Percentiles rank a stretch among this genome's conserved stretches.
These are phyloP conservation scores for Lasiommata megera DNA, from an alignment of 2,888 invertebrate species.

Conservation along the genomic window DNA sequence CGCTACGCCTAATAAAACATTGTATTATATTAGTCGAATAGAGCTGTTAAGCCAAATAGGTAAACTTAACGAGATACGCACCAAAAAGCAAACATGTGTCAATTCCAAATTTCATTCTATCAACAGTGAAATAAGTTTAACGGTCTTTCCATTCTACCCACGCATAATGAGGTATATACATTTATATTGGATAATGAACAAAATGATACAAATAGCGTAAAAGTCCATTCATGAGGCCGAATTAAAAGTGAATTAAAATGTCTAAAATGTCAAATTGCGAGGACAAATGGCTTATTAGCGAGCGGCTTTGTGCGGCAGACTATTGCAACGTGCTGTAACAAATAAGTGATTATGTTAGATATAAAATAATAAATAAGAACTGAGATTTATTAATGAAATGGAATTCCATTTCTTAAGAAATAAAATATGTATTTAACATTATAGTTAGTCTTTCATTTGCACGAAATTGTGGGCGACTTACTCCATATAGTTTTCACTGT, in stretches of 20 bases:
- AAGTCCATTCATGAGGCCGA: conserved; percentile 71
- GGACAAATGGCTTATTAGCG: conserved; percentile 66
- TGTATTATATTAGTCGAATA: not conserved
- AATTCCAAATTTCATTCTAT: conserved; percentile 36
- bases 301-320: conserved; percentile 39
- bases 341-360: not conserved
- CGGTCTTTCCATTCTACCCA: conserved; percentile 55
- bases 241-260: conserved; percentile 76
- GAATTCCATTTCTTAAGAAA: too few species aligned
- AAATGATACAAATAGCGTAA: conserved; percentile 76
- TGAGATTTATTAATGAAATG: too few species aligned
- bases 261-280: conserved; percentile 77
- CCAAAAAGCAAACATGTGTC: conserved; percentile 52
- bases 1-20: not conserved
- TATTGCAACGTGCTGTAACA: conserved; percentile 43
- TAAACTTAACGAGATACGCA: conserved; percentile 46
- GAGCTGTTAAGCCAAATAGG: not conserved
- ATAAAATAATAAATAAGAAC: not conserved
- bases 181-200: conserved; percentile 68
- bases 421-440: too few species aligned
- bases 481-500: too few species aligned
- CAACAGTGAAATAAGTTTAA: conserved; percentile 45
- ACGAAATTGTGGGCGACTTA: too few species aligned
- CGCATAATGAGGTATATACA: conserved; percentile 64
- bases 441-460: too few species aligned